phyloP scores from a whole-genome alignment of 1,140 invertebrate genomes.

The Portunus trituberculatus region DNA sequence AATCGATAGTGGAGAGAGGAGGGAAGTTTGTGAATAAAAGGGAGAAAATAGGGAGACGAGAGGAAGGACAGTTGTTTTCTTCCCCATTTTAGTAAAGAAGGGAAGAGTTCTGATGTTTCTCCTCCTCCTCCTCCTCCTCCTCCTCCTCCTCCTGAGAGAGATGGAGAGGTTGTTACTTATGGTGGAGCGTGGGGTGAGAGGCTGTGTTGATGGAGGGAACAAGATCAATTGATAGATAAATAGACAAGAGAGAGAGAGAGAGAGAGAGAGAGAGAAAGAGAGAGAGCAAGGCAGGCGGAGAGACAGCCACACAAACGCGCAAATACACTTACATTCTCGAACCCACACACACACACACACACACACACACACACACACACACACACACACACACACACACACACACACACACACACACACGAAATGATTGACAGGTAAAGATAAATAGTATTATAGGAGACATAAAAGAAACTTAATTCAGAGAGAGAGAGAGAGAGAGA shows the following conservation, averaged over 20 bases:
- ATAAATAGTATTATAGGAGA: no score
- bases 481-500: no score
- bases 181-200: background rate
- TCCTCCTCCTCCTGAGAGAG: background rate
- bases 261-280: conserved; percentile 38
- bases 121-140: no score
- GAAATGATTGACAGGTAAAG: no score
- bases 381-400: no score
- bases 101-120: background rate
- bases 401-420: no score
- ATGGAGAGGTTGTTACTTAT: background rate
- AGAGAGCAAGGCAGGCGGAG: background rate
- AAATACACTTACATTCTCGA: no score
- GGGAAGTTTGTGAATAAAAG: conserved; percentile 6
- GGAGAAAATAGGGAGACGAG: background rate
- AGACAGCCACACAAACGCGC: background rate
- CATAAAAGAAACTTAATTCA: no score
- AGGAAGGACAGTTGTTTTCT: background rate
- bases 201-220: background rate
- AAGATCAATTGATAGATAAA: background rate
- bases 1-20: background rate
- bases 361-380: no score
- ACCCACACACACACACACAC: no score
- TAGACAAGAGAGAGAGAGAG: conserved; percentile 40
- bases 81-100: background rate